Conservation (phyloP, 2,888 invertebrate species). For the Synanthedon formicaeformis region DNA sequence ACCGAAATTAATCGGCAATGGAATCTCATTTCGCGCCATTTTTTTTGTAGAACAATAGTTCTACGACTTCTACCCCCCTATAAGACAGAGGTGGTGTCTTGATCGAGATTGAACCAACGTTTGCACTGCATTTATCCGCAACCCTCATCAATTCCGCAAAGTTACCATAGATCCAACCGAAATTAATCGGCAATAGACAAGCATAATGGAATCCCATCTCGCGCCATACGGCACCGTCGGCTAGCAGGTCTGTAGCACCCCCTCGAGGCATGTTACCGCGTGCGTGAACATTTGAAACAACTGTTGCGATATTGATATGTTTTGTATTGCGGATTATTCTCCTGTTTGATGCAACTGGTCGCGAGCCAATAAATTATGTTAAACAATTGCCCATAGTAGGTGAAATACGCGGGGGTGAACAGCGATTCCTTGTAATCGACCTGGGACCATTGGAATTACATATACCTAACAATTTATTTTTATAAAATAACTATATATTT, state of each 20-base stretch:
- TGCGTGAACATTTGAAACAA: conserved; percentile 28
- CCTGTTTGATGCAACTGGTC: conserved; percentile 17
- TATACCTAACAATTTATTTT: too few species aligned
- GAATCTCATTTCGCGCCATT: conserved; percentile 30
- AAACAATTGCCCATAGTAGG: neutral
- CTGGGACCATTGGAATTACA: too few species aligned
- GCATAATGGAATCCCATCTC: conserved; percentile 31
- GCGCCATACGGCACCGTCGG: conserved; percentile 28
- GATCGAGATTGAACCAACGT: too few species aligned
- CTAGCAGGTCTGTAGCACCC: conserved; percentile 26
- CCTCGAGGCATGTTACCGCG: conserved; percentile 18
- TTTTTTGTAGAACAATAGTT: too few species aligned
- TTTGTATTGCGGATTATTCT: conserved; percentile 18
- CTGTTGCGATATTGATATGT: conserved; percentile 46
- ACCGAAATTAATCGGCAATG: conserved; percentile 23
- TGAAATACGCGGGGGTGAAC: too few species aligned
- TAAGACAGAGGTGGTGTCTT: too few species aligned
- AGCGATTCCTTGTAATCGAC: too few species aligned
- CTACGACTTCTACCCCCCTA: too few species aligned
- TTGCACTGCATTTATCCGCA: too few species aligned
- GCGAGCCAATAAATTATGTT: neutral
- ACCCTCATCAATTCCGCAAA: too few species aligned
- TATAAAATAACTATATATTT: too few species aligned
- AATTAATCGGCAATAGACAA: conserved; percentile 28
- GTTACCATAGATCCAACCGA: neutral